phyloP scores from a whole-genome alignment of 2,113 vertebrate species.

The Leiothrix lutea region DNA sequence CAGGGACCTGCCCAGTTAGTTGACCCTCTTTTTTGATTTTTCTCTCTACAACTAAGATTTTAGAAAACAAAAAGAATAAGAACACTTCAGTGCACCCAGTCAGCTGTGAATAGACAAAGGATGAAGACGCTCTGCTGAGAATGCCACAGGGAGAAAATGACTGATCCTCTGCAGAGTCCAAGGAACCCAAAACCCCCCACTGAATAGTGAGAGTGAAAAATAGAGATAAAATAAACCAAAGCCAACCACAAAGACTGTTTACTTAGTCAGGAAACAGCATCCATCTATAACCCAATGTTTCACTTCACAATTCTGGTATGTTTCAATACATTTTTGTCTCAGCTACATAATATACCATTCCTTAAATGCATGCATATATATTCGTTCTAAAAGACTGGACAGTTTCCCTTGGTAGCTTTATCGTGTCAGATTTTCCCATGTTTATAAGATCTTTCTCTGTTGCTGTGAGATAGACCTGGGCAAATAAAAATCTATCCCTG shows the following conservation, averaged over 20 bases:
- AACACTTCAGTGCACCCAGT: background rate
- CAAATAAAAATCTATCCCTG: conserved; percentile 17
- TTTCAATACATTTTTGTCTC: background rate
- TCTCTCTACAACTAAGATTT: background rate
- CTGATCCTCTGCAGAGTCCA: background rate
- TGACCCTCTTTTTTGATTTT: background rate
- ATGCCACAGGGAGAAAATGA: background rate
- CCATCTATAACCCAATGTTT: background rate
- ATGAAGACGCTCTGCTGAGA: background rate
- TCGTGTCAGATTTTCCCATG: background rate
- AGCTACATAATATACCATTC: background rate
- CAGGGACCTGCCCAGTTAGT: background rate
- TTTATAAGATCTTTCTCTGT: background rate
- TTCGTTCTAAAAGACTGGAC: background rate
- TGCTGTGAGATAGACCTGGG: background rate
- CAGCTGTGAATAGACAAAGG: conserved; percentile 8
- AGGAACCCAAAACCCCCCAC: background rate
- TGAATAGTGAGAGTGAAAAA: background rate
- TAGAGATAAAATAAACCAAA: background rate
- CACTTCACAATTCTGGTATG: background rate
- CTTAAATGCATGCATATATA: background rate
- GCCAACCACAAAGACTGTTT: background rate
- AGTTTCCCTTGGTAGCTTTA: background rate
- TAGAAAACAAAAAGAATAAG: background rate
- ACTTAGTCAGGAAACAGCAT: background rate